A percentile compares a stretch with the other conserved stretches of the same genome.
phyloP scores from a whole-genome alignment of 2,113 vertebrate species.

The Xyrauchen texanus region DNA sequence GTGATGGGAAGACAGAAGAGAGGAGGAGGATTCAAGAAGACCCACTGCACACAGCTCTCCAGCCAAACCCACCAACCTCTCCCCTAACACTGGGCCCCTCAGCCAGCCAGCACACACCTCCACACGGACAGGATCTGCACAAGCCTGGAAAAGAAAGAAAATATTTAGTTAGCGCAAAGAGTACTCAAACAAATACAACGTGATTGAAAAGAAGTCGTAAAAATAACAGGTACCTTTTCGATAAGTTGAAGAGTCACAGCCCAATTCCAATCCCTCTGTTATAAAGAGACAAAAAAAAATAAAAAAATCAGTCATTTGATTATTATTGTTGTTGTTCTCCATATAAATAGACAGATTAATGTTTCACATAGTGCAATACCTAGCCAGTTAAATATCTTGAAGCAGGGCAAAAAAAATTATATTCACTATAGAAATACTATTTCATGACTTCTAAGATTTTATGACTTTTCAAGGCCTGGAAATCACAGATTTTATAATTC shows the following conservation, averaged over 20 bases:
- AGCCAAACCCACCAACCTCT: slow-evolving; percentile 81
- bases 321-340: background rate
- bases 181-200: background rate
- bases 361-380: too few relatives aligned
- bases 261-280: slow-evolving; percentile 86
- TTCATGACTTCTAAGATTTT: too few relatives aligned
- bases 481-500: too few relatives aligned
- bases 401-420: too few relatives aligned
- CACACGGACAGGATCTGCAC: slow-evolving; percentile 75
- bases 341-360: too few relatives aligned
- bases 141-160: slow-evolving; percentile 74
- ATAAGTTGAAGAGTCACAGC: slow-evolving; percentile 85
- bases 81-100: slow-evolving; percentile 85
- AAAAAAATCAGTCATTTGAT: slow-evolving; percentile 1
- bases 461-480: too few relatives aligned
- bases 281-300: slow-evolving; percentile 45
- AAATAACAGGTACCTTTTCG: slow-evolving; percentile 80
- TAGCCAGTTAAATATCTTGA: too few relatives aligned
- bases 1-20: slow-evolving; percentile 62
- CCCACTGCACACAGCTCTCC: slow-evolving; percentile 80
- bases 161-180: background rate
- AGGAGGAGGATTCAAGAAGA: slow-evolving; percentile 56
- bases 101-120: slow-evolving; percentile 83
- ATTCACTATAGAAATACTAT: too few relatives aligned
- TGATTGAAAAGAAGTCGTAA: background rate